Conservation (phyloP, 2,888 invertebrate genomes). For the Sminthurides aquaticus region DNA sequence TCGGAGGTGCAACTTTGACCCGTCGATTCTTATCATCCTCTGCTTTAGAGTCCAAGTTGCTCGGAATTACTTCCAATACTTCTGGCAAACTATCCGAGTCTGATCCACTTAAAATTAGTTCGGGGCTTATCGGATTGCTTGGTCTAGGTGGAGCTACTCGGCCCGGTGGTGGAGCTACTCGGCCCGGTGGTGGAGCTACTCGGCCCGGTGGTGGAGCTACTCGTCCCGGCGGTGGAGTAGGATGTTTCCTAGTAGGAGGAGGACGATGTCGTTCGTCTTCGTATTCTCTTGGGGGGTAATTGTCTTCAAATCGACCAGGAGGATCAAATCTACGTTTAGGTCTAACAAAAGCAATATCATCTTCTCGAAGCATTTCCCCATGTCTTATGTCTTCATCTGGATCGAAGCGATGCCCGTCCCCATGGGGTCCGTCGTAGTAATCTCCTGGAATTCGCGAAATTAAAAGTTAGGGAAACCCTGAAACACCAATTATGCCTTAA, state of each 20-base stretch:
- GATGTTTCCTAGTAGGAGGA: not conserved
- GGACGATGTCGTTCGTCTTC: not conserved
- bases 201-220: constrained; percentile 1
- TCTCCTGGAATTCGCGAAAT: constrained; percentile 19
- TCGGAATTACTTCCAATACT: constrained; percentile 6
- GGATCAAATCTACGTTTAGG: no score
- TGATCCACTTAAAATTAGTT: not conserved
- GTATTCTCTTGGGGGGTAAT: not conserved
- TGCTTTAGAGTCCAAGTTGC: not conserved
- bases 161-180: not conserved
- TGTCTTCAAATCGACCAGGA: no score
- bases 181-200: not conserved
- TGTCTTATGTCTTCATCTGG: no score
- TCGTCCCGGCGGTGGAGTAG: not conserved
- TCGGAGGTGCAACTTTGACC: constrained; percentile 17
- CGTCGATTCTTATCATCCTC: not conserved
- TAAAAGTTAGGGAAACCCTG: no score
- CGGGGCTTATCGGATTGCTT: not conserved
- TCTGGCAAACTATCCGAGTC: constrained; percentile 6
- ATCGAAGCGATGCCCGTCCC: no score
- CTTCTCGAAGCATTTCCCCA: no score
- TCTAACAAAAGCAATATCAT: no score
- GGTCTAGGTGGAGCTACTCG: not conserved
- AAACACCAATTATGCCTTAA: no score
- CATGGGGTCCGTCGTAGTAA: constrained; percentile 18